phyloP scores from a whole-genome alignment of 2,797 vertebrate genomes.

The Sorex maritimensis region DNA sequence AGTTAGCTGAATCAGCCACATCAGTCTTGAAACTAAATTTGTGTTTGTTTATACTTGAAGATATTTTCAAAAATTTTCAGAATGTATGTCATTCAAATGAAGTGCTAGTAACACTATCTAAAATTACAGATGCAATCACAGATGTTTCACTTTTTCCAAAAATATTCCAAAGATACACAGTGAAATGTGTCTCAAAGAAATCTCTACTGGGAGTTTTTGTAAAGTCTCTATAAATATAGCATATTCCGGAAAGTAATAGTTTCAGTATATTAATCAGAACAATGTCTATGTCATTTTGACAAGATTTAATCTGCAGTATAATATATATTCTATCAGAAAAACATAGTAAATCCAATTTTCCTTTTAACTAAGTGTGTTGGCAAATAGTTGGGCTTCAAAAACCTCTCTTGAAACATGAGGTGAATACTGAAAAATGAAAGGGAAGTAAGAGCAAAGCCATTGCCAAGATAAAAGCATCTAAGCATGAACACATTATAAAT shows the following conservation, averaged over 20 bases:
- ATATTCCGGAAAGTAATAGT: slow-evolving; percentile 33
- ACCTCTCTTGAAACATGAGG: slow-evolving; percentile 61
- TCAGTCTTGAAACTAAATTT: not conserved
- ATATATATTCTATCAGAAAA: slow-evolving; percentile 36
- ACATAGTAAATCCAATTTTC: slow-evolving; percentile 29
- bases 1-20: slow-evolving; percentile 23
- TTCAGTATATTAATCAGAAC: slow-evolving; percentile 68
- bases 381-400: not conserved
- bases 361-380: slow-evolving; percentile 45
- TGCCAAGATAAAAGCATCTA: slow-evolving; percentile 68
- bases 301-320: slow-evolving; percentile 55
- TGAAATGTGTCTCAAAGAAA: slow-evolving; percentile 56
- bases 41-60: slow-evolving; percentile 28
- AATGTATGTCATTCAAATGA: slow-evolving; percentile 47
- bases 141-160: slow-evolving; percentile 56
- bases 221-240: slow-evolving; percentile 62
- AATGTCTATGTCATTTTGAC: not conserved
- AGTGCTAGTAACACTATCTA: not conserved
- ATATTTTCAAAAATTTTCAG: slow-evolving; percentile 4
- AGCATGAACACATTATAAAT: slow-evolving; percentile 56
- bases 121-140: slow-evolving; percentile 21
- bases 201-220: slow-evolving; percentile 44
- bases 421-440: slow-evolving; percentile 4
- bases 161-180: not conserved
- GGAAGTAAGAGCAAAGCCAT: not conserved